Conservation (phyloP, 2,113 vertebrate species). For the Oryzias curvinotus region DNA sequence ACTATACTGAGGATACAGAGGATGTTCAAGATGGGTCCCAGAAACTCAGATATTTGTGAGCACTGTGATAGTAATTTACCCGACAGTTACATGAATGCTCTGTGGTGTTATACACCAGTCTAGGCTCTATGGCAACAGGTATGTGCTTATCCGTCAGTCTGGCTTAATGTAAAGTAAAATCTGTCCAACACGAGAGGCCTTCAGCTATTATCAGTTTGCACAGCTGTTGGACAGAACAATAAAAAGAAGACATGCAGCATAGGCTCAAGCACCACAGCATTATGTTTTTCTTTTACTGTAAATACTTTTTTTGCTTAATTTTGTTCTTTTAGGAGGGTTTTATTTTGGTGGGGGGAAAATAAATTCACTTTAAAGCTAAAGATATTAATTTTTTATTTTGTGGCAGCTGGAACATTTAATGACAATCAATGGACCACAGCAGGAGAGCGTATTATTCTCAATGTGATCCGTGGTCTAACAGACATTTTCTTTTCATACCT, state of each 20-base stretch:
- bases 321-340: slow-evolving; percentile 22
- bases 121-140: too few species aligned
- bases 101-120: too few species aligned
- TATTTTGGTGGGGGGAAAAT: slow-evolving; percentile 33
- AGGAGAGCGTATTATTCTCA: slow-evolving; percentile 67
- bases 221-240: too few species aligned
- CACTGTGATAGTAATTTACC: too few species aligned
- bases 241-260: slow-evolving; percentile 1
- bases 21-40: too few species aligned
- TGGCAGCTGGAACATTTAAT: slow-evolving; percentile 72
- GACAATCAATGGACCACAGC: slow-evolving; percentile 72
- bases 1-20: too few species aligned
- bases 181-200: too few species aligned
- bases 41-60: too few species aligned
- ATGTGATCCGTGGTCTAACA: slow-evolving; percentile 57
- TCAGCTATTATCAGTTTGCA: too few species aligned
- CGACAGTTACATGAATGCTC: too few species aligned
- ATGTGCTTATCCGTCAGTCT: too few species aligned
- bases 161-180: too few species aligned
- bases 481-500: slow-evolving; percentile 59
- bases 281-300: not conserved
- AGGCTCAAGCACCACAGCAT: not conserved
- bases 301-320: slow-evolving; percentile 13
- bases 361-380: slow-evolving; percentile 57
- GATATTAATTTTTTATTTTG: slow-evolving; percentile 71